Conservation (phyloP, 53 echinoderm and acorn worm genomes). For the Hippasteria phrygiana region DNA sequence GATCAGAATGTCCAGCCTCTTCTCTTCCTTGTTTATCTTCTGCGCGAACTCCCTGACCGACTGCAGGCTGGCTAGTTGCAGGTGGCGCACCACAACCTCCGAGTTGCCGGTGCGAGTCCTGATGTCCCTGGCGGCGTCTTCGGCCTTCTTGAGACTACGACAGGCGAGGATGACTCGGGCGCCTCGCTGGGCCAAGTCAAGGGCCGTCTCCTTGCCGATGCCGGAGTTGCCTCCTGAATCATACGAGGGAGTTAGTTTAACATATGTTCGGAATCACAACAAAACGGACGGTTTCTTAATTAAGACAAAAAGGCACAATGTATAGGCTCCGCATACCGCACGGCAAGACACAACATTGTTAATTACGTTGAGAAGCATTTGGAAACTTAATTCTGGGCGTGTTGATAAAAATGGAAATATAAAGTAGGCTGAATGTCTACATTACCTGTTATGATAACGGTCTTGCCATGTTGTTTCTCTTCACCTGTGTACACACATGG, state of each 20-base stretch:
- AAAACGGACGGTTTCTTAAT: no score
- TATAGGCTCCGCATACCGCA: no score
- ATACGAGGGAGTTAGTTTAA: no score
- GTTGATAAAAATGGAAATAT: neutral
- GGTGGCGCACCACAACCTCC: conserved; percentile 56
- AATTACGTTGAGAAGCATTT: no score
- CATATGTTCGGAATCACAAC: no score
- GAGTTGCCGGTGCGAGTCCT: conserved; percentile 42
- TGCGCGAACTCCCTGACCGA: conserved; percentile 58
- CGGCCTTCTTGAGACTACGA: conserved; percentile 58
- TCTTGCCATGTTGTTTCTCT: conserved; percentile 15
- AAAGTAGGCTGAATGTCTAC: neutral
- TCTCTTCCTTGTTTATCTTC: conserved; percentile 34
- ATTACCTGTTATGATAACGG: conserved; percentile 42
- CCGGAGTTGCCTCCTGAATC: conserved; percentile 66
- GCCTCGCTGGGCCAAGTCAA: conserved; percentile 69
- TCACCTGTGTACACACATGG: conserved; percentile 10
- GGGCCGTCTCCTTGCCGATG: conserved; percentile 63
- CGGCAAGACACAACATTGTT: no score
- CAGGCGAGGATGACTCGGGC: conserved; percentile 74
- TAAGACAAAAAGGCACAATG: no score
- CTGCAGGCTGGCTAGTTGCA: conserved; percentile 54
- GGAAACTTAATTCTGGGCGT: no score
- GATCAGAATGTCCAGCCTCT: conserved; percentile 63
- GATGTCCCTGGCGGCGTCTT: conserved; percentile 49